Conservation (phyloP, 2,113 vertebrate species). For the Indri indri region DNA sequence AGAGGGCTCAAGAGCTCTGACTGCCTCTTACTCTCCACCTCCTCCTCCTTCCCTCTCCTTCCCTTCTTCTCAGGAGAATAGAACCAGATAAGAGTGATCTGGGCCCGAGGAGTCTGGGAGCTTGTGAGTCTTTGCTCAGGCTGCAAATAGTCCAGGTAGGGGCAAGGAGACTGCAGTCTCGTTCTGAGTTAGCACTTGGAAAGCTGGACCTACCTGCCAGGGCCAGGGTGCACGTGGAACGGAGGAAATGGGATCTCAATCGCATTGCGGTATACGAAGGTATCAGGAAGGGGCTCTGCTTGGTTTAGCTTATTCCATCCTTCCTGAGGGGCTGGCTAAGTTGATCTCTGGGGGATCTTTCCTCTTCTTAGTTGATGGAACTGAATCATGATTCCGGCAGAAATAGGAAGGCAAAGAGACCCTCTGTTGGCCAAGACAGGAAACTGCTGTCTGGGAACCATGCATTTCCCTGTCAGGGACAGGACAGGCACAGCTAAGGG, state of each 20-base stretch:
- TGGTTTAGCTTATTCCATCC: neutral
- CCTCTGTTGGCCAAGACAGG: neutral
- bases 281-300: neutral
- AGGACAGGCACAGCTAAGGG: slow-evolving; percentile 28
- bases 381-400: slow-evolving; percentile 24
- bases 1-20: neutral
- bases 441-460: neutral
- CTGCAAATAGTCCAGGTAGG: neutral
- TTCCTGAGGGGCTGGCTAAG: neutral
- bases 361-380: neutral
- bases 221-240: neutral
- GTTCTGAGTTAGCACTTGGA: neutral
- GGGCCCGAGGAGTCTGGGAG: neutral
- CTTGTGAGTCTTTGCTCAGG: neutral
- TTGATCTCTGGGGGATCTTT: neutral
- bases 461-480: neutral
- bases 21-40: neutral
- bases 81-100: neutral
- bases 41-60: neutral
- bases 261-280: neutral
- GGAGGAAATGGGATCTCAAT: neutral
- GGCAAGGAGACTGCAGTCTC: neutral
- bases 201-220: neutral
- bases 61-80: neutral
- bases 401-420: slow-evolving; percentile 19